phyloP scores from a whole-genome alignment of 1,140 invertebrate genomes.

The Papilio polyxenes region DNA sequence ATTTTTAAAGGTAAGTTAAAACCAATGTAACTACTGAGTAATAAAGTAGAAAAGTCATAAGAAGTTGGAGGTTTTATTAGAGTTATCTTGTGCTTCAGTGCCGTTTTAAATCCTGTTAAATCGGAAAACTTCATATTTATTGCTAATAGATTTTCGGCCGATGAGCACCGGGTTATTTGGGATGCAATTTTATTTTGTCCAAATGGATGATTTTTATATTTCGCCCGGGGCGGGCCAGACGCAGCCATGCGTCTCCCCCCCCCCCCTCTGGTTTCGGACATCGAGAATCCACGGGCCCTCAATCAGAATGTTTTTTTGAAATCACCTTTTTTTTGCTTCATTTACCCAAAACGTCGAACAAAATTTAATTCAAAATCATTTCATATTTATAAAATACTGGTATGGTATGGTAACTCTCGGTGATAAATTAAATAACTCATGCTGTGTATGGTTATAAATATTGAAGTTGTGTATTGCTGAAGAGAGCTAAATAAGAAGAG shows the following conservation, averaged over 20 bases:
- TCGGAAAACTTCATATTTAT: conserved; percentile 80
- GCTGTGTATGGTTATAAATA: not conserved
- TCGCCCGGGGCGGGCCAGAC: conserved; percentile 60
- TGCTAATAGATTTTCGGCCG: conserved; percentile 80
- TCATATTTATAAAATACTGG: not conserved
- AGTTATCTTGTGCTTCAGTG: conserved; percentile 53
- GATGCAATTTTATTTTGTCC: conserved; percentile 80
- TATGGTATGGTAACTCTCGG: not conserved
- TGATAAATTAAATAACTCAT: not conserved
- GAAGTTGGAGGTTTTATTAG: conserved; percentile 65
- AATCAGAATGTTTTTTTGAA: conserved; percentile 44
- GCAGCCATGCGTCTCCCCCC: conserved; percentile 54
- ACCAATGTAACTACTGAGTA: conserved; percentile 62
- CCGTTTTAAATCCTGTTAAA: conserved; percentile 78
- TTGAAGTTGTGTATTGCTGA: too few species aligned
- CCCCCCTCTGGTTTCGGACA: conserved; percentile 67
- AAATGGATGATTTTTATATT: conserved; percentile 80
- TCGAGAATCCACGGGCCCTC: conserved; percentile 57
- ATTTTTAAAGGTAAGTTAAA: conserved; percentile 43
- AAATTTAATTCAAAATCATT: conserved; percentile 10
- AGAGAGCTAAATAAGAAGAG: too few species aligned
- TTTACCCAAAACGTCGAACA: conserved; percentile 6
- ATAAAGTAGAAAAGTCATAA: conserved; percentile 73
- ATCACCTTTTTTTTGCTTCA: conserved; percentile 22
- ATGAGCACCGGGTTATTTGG: conserved; percentile 78